Evolutionary conservation across 2,888 invertebrate species (phyloP), one percentile per base, ranked within the genome.

Genomic region (Exocentrus adspersus): DNA sequence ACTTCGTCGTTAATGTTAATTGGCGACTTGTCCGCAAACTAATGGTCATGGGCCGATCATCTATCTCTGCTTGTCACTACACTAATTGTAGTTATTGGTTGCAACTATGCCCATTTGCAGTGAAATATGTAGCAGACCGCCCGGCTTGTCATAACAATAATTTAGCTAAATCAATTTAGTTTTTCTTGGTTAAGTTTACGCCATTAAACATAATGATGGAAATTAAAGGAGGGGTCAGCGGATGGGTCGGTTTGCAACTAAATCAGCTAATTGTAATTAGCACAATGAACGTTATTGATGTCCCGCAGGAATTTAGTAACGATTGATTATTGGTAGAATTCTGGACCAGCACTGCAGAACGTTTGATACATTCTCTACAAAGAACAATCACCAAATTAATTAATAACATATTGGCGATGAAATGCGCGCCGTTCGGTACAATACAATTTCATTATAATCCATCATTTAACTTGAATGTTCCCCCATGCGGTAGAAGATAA

Each of bases 61-160:
- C 79, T 78, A 80, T 80, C 78, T 79, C 77, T 77, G 76, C 79
- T 80, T 80, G 80, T 80, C 79, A 80, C 76, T 80, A 78, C 76
- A 75, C 79, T 81, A 81, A 81, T 81, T 80, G 80, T 78, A 80
- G 80, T 81, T 81, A 81, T 81, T 81, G 81, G 80, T 78, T 76
- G 78, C 79, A 81, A 81, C 80, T 81, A 81, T 81, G 81, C 76
- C 80, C 80, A 81, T 81, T 81, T 76, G 72, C 75, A 72, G 77
- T 80, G 80, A 81, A 80, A 81, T 81, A 81, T 81, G 80, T 74
- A 76, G 70, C 77, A 75, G 72, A 71, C 76, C 72, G 68, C 67
- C n/a, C 69, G 73, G 77, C 77, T 76, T 78, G 80, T 79, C 80
- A 80, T 78, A 80, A 80, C 80, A 79, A 80, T 81, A 81, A 81